Percentiles rank a stretch among this genome's conserved stretches.
These are phyloP conservation scores for Sitophilus oryzae DNA, from an alignment of 1,140 invertebrate species.

Conservation along the genomic window DNA sequence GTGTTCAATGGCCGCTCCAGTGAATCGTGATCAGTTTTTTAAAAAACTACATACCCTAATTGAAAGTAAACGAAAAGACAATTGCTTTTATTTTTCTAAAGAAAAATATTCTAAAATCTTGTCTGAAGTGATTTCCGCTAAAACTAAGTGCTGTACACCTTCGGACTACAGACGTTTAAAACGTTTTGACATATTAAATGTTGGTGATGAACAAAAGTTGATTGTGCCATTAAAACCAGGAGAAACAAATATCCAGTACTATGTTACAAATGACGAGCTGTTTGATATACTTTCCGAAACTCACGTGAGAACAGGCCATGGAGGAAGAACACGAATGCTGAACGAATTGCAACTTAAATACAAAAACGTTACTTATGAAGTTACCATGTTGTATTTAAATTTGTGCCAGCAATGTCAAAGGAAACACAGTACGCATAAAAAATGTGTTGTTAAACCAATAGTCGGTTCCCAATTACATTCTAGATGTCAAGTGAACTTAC, in stretches of 20 bases:
- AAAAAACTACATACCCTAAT: slow-evolving; percentile 16
- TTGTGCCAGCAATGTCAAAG: slow-evolving; percentile 17
- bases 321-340: slow-evolving; percentile 36
- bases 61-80: slow-evolving; percentile 22
- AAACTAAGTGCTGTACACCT: slow-evolving; percentile 18
- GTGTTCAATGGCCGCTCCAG: slow-evolving; percentile 12
- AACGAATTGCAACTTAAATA: slow-evolving; percentile 27
- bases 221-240: slow-evolving; percentile 30
- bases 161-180: slow-evolving; percentile 25
- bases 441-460: slow-evolving; percentile 11
- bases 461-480: slow-evolving; percentile 36
- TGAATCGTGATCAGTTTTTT: slow-evolving; percentile 19
- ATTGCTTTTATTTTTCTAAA: slow-evolving; percentile 27
- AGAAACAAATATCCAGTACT: slow-evolving; percentile 32
- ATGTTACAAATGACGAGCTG: slow-evolving; percentile 34
- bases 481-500: slow-evolving; percentile 48
- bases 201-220: slow-evolving; percentile 28
- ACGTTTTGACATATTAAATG: slow-evolving; percentile 26
- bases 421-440: too few relatives aligned
- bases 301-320: slow-evolving; percentile 33
- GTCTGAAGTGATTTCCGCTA: slow-evolving; percentile 19
- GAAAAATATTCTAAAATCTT: slow-evolving; percentile 23
- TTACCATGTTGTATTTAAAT: slow-evolving; percentile 35
- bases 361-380: slow-evolving; percentile 27
- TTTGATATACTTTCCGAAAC: slow-evolving; percentile 33